Percentiles rank a stretch among this genome's conserved stretches.
phyloP scores from a whole-genome alignment of 2,797 vertebrate species.

The Huso huso region DNA sequence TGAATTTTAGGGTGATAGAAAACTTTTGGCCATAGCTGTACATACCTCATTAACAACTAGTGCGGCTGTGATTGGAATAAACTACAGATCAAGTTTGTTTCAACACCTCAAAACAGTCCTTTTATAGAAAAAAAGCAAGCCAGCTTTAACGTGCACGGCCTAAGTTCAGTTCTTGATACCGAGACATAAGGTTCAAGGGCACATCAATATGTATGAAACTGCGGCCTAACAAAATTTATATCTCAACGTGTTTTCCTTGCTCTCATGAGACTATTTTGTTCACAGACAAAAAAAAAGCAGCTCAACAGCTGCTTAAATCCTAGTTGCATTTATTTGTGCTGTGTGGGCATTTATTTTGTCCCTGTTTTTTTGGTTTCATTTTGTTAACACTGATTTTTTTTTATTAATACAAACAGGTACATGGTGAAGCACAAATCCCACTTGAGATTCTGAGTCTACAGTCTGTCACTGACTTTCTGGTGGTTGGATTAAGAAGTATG shows the following conservation, averaged over 20 bases:
- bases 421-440: slow-evolving; percentile 35
- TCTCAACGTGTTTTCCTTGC: background rate
- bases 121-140: too few relatives aligned
- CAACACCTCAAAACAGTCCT: too few relatives aligned
- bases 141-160: too few relatives aligned
- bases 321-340: too few relatives aligned
- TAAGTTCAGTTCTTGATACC: background rate
- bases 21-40: too few relatives aligned
- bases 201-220: slow-evolving; percentile 9
- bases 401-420: slow-evolving; percentile 33
- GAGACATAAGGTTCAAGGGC: slow-evolving; percentile 7
- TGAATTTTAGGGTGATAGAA: too few relatives aligned
- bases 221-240: background rate
- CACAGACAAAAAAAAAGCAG: too few relatives aligned
- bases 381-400: slow-evolving; percentile 5
- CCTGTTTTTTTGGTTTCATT: background rate
- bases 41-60: too few relatives aligned
- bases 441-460: slow-evolving; percentile 39
- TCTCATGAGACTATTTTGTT: background rate
- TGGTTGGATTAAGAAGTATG: slow-evolving; percentile 45
- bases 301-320: too few relatives aligned
- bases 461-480: slow-evolving; percentile 27
- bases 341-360: background rate
- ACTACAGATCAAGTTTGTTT: too few relatives aligned
- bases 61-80: too few relatives aligned